Percentiles rank a stretch among this genome's conserved stretches.
phyloP scores from a whole-genome alignment of 64 coral and sea anemone species.

The Acropora yongei region DNA sequence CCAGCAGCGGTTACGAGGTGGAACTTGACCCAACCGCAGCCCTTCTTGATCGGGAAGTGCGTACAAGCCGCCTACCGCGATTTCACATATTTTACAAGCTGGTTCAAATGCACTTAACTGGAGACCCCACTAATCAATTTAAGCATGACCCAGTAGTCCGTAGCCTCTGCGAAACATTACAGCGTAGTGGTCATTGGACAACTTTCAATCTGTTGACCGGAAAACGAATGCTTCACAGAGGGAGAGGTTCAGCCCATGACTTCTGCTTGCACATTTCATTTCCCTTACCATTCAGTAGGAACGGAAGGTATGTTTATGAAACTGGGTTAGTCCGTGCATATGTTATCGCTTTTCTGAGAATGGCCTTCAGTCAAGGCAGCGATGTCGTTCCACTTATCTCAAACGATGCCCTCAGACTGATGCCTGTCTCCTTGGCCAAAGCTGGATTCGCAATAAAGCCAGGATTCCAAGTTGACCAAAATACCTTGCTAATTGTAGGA shows the following conservation, averaged over 20 bases:
- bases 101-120: slow-evolving; percentile 26
- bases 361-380: slow-evolving; percentile 35
- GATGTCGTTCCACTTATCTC: slow-evolving; percentile 5
- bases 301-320: slow-evolving; percentile 39
- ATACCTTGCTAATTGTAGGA: slow-evolving; percentile 36
- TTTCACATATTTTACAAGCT: slow-evolving; percentile 34
- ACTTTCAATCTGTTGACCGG: slow-evolving; percentile 24
- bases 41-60: slow-evolving; percentile 47
- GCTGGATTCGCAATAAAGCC: slow-evolving; percentile 32
- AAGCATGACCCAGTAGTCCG: slow-evolving; percentile 7
- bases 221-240: slow-evolving; percentile 25
- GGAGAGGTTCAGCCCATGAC: slow-evolving; percentile 43
- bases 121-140: slow-evolving; percentile 19
- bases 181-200: slow-evolving; percentile 27
- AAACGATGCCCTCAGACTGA: slow-evolving; percentile 6
- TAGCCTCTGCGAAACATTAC: slow-evolving; percentile 47
- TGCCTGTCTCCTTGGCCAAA: slow-evolving; percentile 37
- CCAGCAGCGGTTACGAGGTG: slow-evolving; percentile 12
- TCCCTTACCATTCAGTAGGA: slow-evolving; percentile 27
- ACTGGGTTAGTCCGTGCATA: slow-evolving; percentile 25
- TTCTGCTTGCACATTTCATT: slow-evolving; percentile 38
- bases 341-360: slow-evolving; percentile 38
- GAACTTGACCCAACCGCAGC: slow-evolving; percentile 24
- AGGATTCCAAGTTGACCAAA: slow-evolving; percentile 31
- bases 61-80: slow-evolving; percentile 36